Base-by-base conservation (phyloP, 2,888 invertebrate species). In the Phyllotreta cruciferae region DNA sequence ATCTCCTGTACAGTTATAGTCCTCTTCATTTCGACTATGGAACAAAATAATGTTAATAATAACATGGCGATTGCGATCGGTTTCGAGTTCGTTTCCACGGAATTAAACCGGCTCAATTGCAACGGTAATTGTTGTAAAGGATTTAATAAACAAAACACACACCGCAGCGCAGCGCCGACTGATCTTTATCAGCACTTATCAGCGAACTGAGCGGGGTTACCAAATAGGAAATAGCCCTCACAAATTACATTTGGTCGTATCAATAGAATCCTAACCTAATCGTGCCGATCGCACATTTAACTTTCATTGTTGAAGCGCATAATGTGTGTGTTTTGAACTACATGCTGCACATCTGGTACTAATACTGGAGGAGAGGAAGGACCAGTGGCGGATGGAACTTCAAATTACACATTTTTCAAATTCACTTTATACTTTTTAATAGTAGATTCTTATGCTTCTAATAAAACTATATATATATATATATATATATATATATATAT, bases 251-350 rank as follows among this genome's bases (percentile, higher is more conserved):
- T 76, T 75, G 72, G 74, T 77, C 75, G 75, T 77, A 78, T 80
- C 79, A 79, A 80, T 79, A 79, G 78, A 79, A 77, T 78, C 75
- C 77, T 75, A 79, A 76, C 79, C 78, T 80, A 79, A 80, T 80
- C 80, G 78, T 76, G 24, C 74, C 77, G 78, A 79, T 79, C 80
- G 77, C 76, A 77, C 79, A 78, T 80, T 80, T 80, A 80, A 79
- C 80, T 80, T 80, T 79, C 79, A 78, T 80, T 80, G 79, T 79
- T 74, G 70, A 71, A 73, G 74, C 74, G 74, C 76, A 79, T 78
- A 79, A 79, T 79, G 78, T 75, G 76, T 73, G 78, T 80, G 77
- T 76, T 60, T 60, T 60, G 52, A 77, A 79, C 77, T 77, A 75
- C 55, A 74, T 74, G 75, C 76, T 75, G 78, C 79, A 80, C 80